Percentiles rank a stretch among this genome's conserved stretches.
Evolutionary conservation across 2,888 invertebrate genomes (phyloP).

Genomic region (Koerneria pararmatus): DNA sequence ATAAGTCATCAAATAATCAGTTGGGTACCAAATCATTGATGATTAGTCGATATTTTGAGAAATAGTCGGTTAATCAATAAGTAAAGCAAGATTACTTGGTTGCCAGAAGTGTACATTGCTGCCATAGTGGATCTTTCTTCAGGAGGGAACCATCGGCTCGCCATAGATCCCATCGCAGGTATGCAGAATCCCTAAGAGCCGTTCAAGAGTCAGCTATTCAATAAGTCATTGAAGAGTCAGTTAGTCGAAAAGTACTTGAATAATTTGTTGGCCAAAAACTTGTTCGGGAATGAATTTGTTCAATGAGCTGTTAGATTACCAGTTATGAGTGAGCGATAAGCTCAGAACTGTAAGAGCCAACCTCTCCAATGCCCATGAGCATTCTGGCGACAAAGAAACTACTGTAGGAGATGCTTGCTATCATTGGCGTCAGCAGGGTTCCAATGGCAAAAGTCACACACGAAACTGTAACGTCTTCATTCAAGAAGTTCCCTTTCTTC

Average conservation of each 20-base stretch:
- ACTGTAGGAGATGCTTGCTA: slow-evolving; percentile 36
- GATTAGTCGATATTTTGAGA: no score
- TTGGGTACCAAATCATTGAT: no score
- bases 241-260: background rate
- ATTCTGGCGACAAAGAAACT: slow-evolving; percentile 38
- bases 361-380: slow-evolving; percentile 49
- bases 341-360: slow-evolving; percentile 10
- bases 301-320: background rate
- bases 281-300: background rate
- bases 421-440: slow-evolving; percentile 34
- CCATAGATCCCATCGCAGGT: slow-evolving; percentile 35
- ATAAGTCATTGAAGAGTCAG: slow-evolving; percentile 5
- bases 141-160: slow-evolving; percentile 44
- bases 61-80: no score
- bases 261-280: background rate
- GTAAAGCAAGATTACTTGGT: slow-evolving; percentile 40
- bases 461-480: slow-evolving; percentile 7
- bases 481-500: no score
- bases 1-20: no score
- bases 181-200: slow-evolving; percentile 36
- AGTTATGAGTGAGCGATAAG: background rate
- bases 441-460: slow-evolving; percentile 29
- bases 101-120: slow-evolving; percentile 48
- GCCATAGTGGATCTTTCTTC: slow-evolving; percentile 40
- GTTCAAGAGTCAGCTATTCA: background rate